Base-by-base conservation (phyloP, 2,113 vertebrate genomes). In the Brachirus orientalis region DNA sequence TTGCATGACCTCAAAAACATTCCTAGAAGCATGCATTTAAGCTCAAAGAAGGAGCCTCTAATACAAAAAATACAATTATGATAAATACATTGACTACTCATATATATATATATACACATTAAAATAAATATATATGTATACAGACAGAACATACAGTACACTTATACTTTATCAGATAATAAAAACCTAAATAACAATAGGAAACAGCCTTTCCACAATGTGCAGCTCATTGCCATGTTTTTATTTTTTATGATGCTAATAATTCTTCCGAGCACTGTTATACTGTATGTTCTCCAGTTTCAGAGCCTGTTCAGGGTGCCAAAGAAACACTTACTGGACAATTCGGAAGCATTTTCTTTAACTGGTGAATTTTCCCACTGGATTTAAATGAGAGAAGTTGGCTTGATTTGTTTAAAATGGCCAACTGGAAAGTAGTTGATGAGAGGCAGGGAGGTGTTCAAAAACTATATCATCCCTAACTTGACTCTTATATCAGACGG, bases 1-100 rank as follows among this genome's bases (percentile, higher is more conserved):
- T 87, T 94, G 92, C 92, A 93, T 93, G 92, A 88, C 80, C 84
- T 83, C 68, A 84, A 84, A 77, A 79, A 88, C 83, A 88, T 87
- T 89, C 67, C 64, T 90, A 90, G 82, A 88, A 77, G 92, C 92
- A 92, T 91, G 89, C 78, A 60, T 90, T 87, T 83, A 85, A 84
- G 41, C 63, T 80, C 36, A 76, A 87, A 88, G 60, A 90, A 82
- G 54, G 87, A 79, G 60, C 82, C 56, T 75, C 46, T 72, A 63
- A 87, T 55, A 78, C 38, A 69, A 75, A 72, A 52, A 69, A 14
- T 45, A 68, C 61, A 76, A 65, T 83, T 60, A 81, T 66, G 63
- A 79, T 56, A 86, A 64, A 70, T 75, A 73, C 77, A 83, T 80
- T 71, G 87, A 81, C 85, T 83, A 88, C 68, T 66, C 79, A 79